These are phyloP conservation scores for Mactromeris polynyma DNA, from an alignment of 2,888 invertebrate species.

Conservation along the genomic window DNA sequence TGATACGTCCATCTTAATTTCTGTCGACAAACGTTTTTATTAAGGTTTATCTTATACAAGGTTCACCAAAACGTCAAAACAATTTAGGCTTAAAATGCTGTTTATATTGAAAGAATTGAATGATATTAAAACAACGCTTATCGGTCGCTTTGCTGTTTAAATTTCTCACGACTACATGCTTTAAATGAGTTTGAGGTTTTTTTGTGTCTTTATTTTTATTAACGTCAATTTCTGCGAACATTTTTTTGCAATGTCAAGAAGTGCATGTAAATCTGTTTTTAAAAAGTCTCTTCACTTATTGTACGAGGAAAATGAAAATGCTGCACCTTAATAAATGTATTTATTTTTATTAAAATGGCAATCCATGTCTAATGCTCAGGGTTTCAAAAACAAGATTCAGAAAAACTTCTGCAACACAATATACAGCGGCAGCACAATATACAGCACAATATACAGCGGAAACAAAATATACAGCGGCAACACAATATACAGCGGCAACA, in stretches of 20 bases:
- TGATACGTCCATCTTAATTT: constrained; percentile 48
- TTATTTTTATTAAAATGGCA: too few species aligned
- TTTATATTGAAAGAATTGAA: constrained; percentile 2
- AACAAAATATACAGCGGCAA: too few species aligned
- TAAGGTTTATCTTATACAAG: neutral
- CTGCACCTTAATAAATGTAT: neutral
- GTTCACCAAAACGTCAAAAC: neutral
- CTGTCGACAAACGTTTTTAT: constrained; percentile 27
- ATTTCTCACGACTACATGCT: constrained; percentile 6
- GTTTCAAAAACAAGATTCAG: too few species aligned
- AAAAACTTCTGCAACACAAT: too few species aligned
- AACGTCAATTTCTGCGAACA: neutral
- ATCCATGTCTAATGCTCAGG: too few species aligned
- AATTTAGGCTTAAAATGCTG: neutral
- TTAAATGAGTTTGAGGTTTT: neutral
- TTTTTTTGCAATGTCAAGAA: neutral
- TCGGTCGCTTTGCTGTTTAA: neutral
- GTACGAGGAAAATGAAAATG: neutral
- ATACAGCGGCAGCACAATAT: too few species aligned
- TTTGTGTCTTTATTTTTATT: neutral
- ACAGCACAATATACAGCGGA: too few species aligned
- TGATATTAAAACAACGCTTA: neutral
- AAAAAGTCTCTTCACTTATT: neutral
- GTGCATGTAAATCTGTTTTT: neutral
- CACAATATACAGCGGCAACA: too few species aligned